Evolutionary conservation across 2,888 invertebrate species (phyloP).

Genomic region (Abrostola tripartita): DNA sequence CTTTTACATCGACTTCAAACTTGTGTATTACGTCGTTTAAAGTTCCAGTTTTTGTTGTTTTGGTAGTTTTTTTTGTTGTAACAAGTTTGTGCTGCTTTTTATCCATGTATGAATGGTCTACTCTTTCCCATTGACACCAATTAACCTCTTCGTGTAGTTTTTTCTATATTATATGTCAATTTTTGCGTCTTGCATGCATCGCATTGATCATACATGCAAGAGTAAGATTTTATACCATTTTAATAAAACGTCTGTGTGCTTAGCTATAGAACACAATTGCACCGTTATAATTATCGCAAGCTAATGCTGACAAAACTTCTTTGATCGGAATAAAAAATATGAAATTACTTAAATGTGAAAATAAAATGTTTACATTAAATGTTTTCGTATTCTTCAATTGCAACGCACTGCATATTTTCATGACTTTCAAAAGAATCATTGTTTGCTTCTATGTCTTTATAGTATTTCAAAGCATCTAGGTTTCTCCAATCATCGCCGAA

Average conservation of each 20-base stretch:
- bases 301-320: constrained; percentile 11
- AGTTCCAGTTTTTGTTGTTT: constrained; percentile 29
- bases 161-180: constrained; percentile 3
- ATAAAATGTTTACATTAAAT: no score
- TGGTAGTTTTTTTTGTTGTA: constrained; percentile 22
- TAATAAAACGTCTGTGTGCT: no score
- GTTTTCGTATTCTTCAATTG: no score
- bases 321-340: constrained; percentile 1
- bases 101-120: constrained; percentile 35
- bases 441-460: no score
- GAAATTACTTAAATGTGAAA: no score
- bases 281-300: no score
- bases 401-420: no score
- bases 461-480: no score
- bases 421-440: no score
- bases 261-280: no score
- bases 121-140: constrained; percentile 45
- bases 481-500: no score
- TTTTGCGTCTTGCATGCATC: constrained; percentile 13
- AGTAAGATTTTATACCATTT: constrained; percentile 12
- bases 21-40: constrained; percentile 21
- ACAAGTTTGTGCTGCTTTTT: constrained; percentile 33
- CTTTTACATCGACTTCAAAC: constrained; percentile 14
- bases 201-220: constrained; percentile 18
- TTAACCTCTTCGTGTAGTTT: constrained; percentile 8